Evolutionary conservation across 2,113 vertebrate species (phyloP).

Genomic region (Setophaga kirtlandii): DNA sequence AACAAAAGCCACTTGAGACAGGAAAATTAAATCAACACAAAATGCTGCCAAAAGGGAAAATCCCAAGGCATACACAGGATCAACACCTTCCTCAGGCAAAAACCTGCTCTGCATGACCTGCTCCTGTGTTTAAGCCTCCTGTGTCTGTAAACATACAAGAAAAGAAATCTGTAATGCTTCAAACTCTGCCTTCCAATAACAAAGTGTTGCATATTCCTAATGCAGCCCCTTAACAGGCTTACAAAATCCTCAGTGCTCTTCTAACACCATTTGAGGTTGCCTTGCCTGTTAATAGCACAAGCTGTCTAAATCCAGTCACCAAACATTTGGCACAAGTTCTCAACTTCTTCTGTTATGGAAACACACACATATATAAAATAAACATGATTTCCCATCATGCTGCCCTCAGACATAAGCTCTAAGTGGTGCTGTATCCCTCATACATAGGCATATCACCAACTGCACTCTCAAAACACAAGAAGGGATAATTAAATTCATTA

Average conservation of each 20-base stretch:
- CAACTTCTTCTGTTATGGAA: background rate
- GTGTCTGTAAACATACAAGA: background rate
- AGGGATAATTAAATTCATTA: constrained; percentile 20
- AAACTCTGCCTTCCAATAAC: background rate
- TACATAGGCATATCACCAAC: background rate
- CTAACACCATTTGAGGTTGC: background rate
- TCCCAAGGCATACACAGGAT: background rate
- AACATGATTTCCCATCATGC: background rate
- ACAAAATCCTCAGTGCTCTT: background rate
- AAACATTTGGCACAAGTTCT: background rate
- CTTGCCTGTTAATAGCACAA: background rate
- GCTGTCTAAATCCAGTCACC: background rate
- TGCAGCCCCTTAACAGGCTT: background rate
- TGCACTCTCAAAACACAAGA: background rate
- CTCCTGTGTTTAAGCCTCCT: background rate
- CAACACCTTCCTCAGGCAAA: constrained; percentile 1
- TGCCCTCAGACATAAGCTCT: background rate
- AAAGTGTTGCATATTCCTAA: background rate
- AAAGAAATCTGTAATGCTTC: background rate
- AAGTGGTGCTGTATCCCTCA: background rate
- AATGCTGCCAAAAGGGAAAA: constrained; percentile 44
- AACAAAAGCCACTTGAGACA: constrained; percentile 46
- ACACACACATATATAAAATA: background rate
- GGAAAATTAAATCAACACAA: constrained; percentile 2
- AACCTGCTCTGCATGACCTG: background rate